Evolutionary conservation across 2,888 invertebrate species (phyloP).

Genomic region (Hirtodrosophila trivittata): DNA sequence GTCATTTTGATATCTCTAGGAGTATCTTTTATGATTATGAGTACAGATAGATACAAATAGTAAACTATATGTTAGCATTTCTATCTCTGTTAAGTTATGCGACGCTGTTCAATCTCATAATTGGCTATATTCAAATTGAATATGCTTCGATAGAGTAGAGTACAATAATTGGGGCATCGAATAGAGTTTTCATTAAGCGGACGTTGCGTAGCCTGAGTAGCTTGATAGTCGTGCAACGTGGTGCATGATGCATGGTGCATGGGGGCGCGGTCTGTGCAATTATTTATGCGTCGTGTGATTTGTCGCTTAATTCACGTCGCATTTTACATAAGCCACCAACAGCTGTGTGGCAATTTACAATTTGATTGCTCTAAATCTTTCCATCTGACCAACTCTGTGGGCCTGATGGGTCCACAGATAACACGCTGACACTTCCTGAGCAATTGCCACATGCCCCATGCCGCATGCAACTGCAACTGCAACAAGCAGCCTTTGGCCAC

Average conservation of each 20-base stretch:
- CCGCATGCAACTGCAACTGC: neutral
- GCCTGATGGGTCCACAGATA: conserved; percentile 44
- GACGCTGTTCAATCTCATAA: too few species aligned
- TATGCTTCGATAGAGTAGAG: too few species aligned
- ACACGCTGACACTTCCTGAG: conserved; percentile 41
- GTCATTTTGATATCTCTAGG: too few species aligned
- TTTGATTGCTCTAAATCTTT: conserved; percentile 31
- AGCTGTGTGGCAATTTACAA: conserved; percentile 30
- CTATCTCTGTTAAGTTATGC: too few species aligned
- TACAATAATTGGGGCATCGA: too few species aligned
- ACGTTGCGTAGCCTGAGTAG: conserved; percentile 4
- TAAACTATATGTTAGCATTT: too few species aligned
- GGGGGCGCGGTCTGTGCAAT: conserved; percentile 31
- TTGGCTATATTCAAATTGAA: too few species aligned
- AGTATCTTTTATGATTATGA: too few species aligned
- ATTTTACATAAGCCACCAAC: conserved; percentile 44
- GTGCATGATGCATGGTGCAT: neutral
- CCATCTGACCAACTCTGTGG: conserved; percentile 10
- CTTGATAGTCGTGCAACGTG: conserved; percentile 2
- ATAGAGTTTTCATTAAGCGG: neutral
- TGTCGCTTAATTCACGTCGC: conserved; percentile 42
- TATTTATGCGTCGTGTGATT: conserved; percentile 58
- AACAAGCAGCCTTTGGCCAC: too few species aligned
- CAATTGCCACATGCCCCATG: neutral
- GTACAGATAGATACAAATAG: too few species aligned